Evolutionary conservation across 2,113 vertebrate species (phyloP).

Genomic region (Rhodinocichla rosea): DNA sequence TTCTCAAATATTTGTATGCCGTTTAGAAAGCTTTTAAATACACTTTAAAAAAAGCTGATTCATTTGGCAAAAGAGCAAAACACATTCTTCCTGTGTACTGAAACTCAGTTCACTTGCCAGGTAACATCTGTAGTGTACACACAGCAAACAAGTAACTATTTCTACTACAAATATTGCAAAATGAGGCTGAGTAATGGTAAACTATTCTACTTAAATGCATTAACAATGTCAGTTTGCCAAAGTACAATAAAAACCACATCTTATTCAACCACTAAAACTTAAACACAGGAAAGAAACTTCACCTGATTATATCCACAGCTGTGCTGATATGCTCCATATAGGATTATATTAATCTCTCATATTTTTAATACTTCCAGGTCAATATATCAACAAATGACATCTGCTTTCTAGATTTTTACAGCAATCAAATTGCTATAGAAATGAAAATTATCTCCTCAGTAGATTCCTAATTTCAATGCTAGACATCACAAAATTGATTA

Average conservation of each 20-base stretch:
- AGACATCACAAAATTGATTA: neutral
- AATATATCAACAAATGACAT: neutral
- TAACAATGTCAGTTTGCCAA: slow-evolving; percentile 37
- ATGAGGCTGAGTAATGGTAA: slow-evolving; percentile 23
- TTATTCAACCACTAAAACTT: slow-evolving; percentile 10
- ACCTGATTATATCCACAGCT: neutral
- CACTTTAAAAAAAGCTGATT: neutral
- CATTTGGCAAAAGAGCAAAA: neutral
- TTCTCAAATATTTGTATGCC: neutral
- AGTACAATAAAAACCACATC: neutral
- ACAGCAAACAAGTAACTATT: slow-evolving; percentile 23
- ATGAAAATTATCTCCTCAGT: neutral
- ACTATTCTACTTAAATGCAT: slow-evolving; percentile 63
- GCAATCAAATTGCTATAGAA: neutral
- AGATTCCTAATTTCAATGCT: neutral
- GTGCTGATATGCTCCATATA: neutral
- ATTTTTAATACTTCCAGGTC: neutral
- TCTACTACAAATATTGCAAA: slow-evolving; percentile 54
- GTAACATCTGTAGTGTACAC: neutral
- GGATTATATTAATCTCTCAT: neutral
- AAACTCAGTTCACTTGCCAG: slow-evolving; percentile 21
- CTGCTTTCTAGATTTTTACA: neutral
- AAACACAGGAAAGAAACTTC: neutral
- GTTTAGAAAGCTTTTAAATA: neutral
- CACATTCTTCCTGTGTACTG: neutral